Percentiles rank a stretch among this genome's conserved stretches.
These are phyloP conservation scores for Xanthia icteritia DNA, from an alignment of 2,888 invertebrate genomes.

Conservation along the genomic window DNA sequence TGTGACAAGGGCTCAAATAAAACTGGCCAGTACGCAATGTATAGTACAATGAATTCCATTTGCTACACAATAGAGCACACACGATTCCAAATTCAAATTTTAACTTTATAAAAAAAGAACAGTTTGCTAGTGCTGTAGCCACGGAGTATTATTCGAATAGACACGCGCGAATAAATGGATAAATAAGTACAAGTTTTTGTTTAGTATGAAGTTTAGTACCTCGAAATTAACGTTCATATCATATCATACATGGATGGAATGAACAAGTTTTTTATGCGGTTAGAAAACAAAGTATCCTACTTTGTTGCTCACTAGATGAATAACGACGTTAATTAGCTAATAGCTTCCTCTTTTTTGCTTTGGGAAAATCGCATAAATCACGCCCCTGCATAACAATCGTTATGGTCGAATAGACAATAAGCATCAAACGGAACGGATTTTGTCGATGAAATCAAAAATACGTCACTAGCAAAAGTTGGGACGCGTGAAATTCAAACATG, in stretches of 20 bases:
- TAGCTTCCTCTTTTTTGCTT: constrained; percentile 41
- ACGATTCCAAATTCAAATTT: constrained; percentile 88
- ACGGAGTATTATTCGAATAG: constrained; percentile 47
- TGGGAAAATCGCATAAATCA: constrained; percentile 30
- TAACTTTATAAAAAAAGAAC: constrained; percentile 79
- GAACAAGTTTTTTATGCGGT: constrained; percentile 24
- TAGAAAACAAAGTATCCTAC: constrained; percentile 23
- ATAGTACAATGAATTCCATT: constrained; percentile 86
- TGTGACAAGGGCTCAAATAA: constrained; percentile 67
- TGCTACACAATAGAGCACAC: constrained; percentile 88
- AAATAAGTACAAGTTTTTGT: constrained; percentile 27
- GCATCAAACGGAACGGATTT: constrained; percentile 14
- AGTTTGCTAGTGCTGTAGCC: constrained; percentile 60
- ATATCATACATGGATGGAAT: constrained; percentile 19
- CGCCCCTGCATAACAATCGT: constrained; percentile 13
- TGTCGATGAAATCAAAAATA: constrained; percentile 24
- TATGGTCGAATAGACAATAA: constrained; percentile 25
- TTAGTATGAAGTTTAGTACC: constrained; percentile 24
- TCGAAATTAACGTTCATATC: constrained; percentile 16
- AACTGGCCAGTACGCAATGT: constrained; percentile 77
- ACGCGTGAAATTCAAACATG: constrained; percentile 86
- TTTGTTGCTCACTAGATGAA: constrained; percentile 7
- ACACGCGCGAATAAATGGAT: constrained; percentile 45
- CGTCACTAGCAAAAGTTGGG: constrained; percentile 61
- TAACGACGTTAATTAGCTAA: constrained; percentile 38